These are phyloP conservation scores for Cantharis lateralis DNA, from an alignment of 2,888 invertebrate genomes.

Conservation along the genomic window DNA sequence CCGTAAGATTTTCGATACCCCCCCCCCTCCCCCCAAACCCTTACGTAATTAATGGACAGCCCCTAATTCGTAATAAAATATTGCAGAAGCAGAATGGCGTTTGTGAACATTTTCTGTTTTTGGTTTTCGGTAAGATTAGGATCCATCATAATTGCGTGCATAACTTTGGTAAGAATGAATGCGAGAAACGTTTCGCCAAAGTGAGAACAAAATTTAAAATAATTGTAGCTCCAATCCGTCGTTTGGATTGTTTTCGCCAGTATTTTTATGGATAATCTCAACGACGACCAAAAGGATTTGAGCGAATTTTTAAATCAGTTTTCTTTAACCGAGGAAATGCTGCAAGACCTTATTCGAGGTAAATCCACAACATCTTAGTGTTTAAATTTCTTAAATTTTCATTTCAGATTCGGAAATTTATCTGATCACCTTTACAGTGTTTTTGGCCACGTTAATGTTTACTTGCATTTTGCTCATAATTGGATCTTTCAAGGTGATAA, in stretches of 20 bases:
- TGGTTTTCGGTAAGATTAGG: slow-evolving; percentile 26
- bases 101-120: slow-evolving; percentile 19
- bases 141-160: slow-evolving; percentile 15
- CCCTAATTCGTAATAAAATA: background rate
- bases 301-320: background rate
- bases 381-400: background rate
- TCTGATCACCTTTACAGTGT: slow-evolving; percentile 2
- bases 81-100: slow-evolving; percentile 4
- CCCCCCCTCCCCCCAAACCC: too few species aligned
- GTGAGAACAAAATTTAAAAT: background rate
- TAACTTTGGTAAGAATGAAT: slow-evolving; percentile 14
- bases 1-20: too few species aligned
- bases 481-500: slow-evolving; percentile 13
- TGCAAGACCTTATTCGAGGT: background rate
- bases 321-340: background rate
- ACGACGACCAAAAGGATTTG: background rate
- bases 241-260: background rate
- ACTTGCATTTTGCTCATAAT: slow-evolving; percentile 12
- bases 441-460: slow-evolving; percentile 6
- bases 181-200: background rate
- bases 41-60: too few species aligned
- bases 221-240: background rate
- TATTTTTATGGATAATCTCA: background rate
- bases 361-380: background rate
- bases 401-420: background rate